A percentile compares a stretch with the other conserved stretches of the same genome.
Evolutionary conservation across 2,113 vertebrate species (phyloP).

Genomic region (Sebastes schlegelii): DNA sequence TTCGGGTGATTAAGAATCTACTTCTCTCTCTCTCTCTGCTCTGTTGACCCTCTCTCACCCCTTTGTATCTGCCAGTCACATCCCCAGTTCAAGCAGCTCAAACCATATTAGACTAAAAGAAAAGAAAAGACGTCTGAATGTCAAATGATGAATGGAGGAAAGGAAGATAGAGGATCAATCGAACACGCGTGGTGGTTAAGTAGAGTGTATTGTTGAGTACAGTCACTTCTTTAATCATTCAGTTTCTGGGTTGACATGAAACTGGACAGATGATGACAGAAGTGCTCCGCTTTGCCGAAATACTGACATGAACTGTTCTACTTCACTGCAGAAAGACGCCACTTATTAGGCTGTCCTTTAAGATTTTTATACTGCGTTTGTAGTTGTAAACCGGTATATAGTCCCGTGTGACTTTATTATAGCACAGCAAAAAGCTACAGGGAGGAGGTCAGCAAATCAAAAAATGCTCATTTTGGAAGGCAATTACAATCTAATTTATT

Average conservation of each 20-base stretch:
- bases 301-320: neutral
- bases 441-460: neutral
- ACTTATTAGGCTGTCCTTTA: neutral
- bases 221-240: neutral
- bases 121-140: neutral
- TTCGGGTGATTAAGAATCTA: constrained; percentile 1
- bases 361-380: neutral
- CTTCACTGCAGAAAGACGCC: neutral
- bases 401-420: neutral
- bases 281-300: neutral
- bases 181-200: neutral
- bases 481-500: neutral
- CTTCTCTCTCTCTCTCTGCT: neutral
- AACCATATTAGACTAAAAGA: neutral
- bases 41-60: neutral
- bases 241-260: neutral
- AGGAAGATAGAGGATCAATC: neutral
- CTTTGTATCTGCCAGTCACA: neutral
- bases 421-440: neutral
- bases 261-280: neutral
- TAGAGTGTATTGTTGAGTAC: neutral
- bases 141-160: neutral
- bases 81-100: neutral
- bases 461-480: neutral
- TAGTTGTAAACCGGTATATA: neutral